Evolutionary conservation across 2,113 vertebrate species (phyloP).

Genomic region (Furnarius figulus): DNA sequence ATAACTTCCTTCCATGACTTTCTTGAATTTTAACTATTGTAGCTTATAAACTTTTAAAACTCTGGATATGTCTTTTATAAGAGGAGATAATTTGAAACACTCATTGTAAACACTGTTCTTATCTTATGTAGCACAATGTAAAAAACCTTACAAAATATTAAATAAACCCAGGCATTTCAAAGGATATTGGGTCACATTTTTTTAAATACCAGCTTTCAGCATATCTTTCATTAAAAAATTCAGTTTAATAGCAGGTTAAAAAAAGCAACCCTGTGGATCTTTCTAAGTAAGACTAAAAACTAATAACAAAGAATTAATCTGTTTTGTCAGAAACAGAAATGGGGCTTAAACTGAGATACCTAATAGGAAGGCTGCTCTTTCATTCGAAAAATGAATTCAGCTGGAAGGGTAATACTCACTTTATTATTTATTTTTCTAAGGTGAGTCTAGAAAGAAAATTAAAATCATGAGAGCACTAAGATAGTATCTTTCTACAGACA

Average conservation of each 20-base stretch:
- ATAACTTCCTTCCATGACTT: background rate
- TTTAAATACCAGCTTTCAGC: background rate
- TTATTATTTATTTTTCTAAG: background rate
- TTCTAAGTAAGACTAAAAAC: background rate
- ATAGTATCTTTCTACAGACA: background rate
- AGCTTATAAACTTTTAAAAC: background rate
- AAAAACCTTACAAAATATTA: background rate
- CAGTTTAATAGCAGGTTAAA: background rate
- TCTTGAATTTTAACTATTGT: background rate
- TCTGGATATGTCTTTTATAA: background rate
- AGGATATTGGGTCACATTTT: background rate
- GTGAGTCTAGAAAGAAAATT: background rate
- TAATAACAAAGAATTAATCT: background rate
- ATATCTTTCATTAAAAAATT: background rate
- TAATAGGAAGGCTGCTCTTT: background rate
- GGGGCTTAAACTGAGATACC: background rate
- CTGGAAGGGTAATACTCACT: background rate
- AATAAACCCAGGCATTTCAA: background rate
- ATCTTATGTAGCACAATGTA: background rate
- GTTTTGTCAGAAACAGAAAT: background rate
- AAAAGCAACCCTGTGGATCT: background rate
- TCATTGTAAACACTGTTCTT: background rate
- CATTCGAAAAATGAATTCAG: background rate
- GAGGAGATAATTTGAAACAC: background rate
- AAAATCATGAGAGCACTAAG: background rate